phyloP scores from a whole-genome alignment of 2,113 vertebrate species.

The Gila orcuttii region DNA sequence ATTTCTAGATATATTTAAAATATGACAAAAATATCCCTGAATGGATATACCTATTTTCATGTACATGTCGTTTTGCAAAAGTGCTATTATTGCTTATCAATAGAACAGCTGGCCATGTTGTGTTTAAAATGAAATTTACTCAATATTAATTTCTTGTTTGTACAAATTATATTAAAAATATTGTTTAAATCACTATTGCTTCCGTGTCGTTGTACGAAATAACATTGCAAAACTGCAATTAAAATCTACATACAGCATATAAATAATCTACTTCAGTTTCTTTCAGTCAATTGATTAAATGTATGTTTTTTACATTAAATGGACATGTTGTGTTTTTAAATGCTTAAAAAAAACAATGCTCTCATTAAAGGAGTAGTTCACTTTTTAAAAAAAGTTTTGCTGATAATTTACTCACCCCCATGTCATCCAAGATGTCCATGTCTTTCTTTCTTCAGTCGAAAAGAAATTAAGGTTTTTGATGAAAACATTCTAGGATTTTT shows the following conservation, averaged over 20 bases:
- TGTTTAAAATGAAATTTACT: background rate
- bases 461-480: too few relatives aligned
- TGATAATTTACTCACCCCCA: too few relatives aligned
- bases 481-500: too few relatives aligned
- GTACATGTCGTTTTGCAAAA: background rate
- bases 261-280: background rate
- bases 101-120: background rate
- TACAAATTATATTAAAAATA: background rate
- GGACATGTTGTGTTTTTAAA: background rate
- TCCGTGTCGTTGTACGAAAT: too few relatives aligned
- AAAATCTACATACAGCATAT: background rate
- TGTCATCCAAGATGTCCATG: too few relatives aligned
- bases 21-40: too few relatives aligned
- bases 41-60: too few relatives aligned
- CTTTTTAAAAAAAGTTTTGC: too few relatives aligned
- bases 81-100: background rate
- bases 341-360: background rate
- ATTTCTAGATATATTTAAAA: too few relatives aligned
- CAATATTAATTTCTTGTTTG: background rate
- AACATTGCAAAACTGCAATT: background rate
- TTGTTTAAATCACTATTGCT: background rate
- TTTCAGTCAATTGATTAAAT: background rate
- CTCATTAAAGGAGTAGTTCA: too few relatives aligned
- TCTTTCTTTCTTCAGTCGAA: too few relatives aligned
- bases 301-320: background rate